Conservation (phyloP, 2,113 vertebrate species). For the Microcebus ravelobensis region DNA sequence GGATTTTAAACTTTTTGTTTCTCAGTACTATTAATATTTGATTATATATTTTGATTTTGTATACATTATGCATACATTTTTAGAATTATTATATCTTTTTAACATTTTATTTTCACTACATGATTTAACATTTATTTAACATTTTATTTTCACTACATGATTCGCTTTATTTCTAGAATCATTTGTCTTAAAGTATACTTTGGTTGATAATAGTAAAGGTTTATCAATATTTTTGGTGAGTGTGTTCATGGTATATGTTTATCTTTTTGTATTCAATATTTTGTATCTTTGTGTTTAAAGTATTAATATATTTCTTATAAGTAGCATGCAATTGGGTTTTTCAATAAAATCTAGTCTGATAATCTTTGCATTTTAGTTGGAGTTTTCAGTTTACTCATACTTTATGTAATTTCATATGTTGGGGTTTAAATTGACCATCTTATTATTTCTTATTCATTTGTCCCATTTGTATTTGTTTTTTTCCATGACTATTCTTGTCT, state of each 20-base stretch:
- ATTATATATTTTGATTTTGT: not conserved
- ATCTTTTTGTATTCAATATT: not conserved
- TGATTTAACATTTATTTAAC: not conserved
- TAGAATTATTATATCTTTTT: slow-evolving; percentile 13
- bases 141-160: not conserved
- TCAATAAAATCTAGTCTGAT: slow-evolving; percentile 24
- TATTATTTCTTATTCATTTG: not conserved
- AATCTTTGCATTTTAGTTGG: not conserved
- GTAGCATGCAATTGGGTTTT: not conserved
- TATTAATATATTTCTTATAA: not conserved
- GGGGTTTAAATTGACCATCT: not conserved
- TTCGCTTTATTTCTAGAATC: not conserved
- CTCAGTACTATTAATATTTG: not conserved
- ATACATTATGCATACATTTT: not conserved
- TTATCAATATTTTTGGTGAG: not conserved
- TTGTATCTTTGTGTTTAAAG: not conserved
- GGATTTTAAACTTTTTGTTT: not conserved
- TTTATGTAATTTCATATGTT: not conserved
- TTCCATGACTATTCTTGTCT: not conserved
- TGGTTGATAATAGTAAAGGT: not conserved
- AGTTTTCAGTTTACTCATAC: not conserved
- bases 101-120: not conserved
- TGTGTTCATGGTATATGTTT: not conserved
- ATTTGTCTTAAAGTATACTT: not conserved
- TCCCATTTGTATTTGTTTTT: not conserved